phyloP scores from a whole-genome alignment of 2,888 invertebrate species.

The Saturnia pavonia region DNA sequence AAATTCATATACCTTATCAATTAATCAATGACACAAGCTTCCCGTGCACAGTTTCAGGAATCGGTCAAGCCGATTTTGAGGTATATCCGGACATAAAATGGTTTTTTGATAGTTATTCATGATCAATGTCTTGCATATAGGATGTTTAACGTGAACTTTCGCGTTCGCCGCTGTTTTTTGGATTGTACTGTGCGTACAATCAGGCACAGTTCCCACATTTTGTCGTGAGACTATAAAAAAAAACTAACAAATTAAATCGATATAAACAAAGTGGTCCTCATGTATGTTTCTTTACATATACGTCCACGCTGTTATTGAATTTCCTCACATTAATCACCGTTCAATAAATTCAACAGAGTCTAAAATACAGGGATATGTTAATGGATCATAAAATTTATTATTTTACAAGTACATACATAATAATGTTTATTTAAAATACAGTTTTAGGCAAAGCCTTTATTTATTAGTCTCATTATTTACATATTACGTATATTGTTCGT shows the following conservation, averaged over 20 bases:
- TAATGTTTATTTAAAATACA: slow-evolving; percentile 42
- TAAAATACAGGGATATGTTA: slow-evolving; percentile 81
- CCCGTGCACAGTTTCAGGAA: too few relatives aligned
- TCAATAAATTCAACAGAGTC: slow-evolving; percentile 78
- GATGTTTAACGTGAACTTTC: too few relatives aligned
- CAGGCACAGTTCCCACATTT: too few relatives aligned
- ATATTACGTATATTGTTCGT: slow-evolving; percentile 33
- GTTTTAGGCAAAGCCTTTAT: slow-evolving; percentile 37
- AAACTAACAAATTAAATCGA: neutral
- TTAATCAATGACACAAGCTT: too few relatives aligned
- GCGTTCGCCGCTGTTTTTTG: too few relatives aligned
- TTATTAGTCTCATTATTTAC: slow-evolving; percentile 39
- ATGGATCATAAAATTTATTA: slow-evolving; percentile 58
- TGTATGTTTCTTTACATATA: neutral
- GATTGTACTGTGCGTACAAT: too few relatives aligned
- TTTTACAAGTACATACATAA: slow-evolving; percentile 48
- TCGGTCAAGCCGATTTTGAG: too few relatives aligned
- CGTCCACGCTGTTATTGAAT: slow-evolving; percentile 56
- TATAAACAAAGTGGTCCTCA: neutral
- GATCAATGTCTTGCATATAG: too few relatives aligned
- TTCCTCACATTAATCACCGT: slow-evolving; percentile 57
- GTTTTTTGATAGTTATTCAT: too few relatives aligned
- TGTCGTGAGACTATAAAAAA: too few relatives aligned
- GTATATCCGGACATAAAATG: too few relatives aligned
- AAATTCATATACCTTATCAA: too few relatives aligned